These are phyloP conservation scores for Sisor rabdophorus DNA, from an alignment of 2,113 vertebrate species.

Conservation along the genomic window DNA sequence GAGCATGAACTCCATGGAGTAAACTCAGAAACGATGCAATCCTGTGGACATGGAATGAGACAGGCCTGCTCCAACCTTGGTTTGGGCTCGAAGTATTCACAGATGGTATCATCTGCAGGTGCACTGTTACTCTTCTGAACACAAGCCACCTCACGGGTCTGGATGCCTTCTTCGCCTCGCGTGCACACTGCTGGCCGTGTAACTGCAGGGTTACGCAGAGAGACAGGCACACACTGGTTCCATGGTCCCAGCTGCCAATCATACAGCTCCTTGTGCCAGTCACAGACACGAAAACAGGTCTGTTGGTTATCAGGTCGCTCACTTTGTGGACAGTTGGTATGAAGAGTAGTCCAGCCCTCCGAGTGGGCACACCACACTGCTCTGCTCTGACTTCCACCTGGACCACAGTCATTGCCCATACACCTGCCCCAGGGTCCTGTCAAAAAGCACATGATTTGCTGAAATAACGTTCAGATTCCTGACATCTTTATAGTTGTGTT, in stretches of 20 bases:
- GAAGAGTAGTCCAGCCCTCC: conserved; percentile 94
- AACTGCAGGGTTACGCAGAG: conserved; percentile 66
- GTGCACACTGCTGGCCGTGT: conserved; percentile 72
- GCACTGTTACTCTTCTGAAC: conserved; percentile 76
- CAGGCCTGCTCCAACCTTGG: conserved; percentile 92
- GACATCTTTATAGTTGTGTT: not conserved
- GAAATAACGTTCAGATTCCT: not conserved
- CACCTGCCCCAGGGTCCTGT: conserved; percentile 94
- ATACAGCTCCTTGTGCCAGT: conserved; percentile 92
- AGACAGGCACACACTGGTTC: conserved; percentile 84
- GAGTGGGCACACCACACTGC: conserved; percentile 93
- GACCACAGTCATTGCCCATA: conserved; percentile 94
- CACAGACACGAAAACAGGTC: conserved; percentile 89
- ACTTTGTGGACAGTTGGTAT: conserved; percentile 82
- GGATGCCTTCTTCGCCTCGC: conserved; percentile 88
- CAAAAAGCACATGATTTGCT: conserved; percentile 36
- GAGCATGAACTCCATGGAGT: conserved; percentile 86
- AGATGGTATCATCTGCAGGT: conserved; percentile 83
- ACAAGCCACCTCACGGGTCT: conserved; percentile 84
- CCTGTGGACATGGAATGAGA: conserved; percentile 87
- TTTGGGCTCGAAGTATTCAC: conserved; percentile 94
- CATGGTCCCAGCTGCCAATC: conserved; percentile 91
- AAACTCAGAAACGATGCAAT: conserved; percentile 87
- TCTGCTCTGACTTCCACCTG: conserved; percentile 88
- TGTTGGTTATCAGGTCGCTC: conserved; percentile 87